These are phyloP conservation scores for Caenorhabditis uteleia DNA, from an alignment of 2,888 invertebrate species.

Conservation along the genomic window DNA sequence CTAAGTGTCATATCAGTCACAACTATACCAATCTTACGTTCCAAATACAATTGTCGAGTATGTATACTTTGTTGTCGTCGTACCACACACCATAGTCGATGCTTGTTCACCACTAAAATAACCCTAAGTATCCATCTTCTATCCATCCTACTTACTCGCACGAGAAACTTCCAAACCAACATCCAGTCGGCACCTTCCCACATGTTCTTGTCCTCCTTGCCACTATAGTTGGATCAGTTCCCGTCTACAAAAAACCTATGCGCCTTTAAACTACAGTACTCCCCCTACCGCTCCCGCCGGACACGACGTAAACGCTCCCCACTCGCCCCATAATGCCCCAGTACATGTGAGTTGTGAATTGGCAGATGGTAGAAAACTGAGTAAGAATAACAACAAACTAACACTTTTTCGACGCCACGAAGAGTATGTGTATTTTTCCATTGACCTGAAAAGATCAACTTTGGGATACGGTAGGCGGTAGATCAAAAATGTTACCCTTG, in stretches of 20 bases:
- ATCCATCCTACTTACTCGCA: conserved; percentile 12
- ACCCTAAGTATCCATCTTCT: neutral
- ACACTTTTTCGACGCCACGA: too few species aligned
- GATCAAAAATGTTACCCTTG: too few species aligned
- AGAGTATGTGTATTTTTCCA: too few species aligned
- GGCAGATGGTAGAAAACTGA: conserved; percentile 1
- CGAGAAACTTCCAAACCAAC: neutral
- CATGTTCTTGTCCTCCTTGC: conserved; percentile 15
- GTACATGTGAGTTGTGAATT: conserved; percentile 8
- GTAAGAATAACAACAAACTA: conserved; percentile 4
- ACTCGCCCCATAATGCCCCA: conserved; percentile 15
- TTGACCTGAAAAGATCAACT: too few species aligned
- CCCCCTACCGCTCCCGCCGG: conserved; percentile 4
- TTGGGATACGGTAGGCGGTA: too few species aligned
- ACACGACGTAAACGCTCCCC: conserved; percentile 29
- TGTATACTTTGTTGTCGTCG: conserved; percentile 24
- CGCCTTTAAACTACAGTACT: neutral
- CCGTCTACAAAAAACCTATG: conserved; percentile 2
- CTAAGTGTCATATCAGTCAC: neutral
- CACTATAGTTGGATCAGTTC: conserved; percentile 26
- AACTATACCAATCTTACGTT: conserved; percentile 19
- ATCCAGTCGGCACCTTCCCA: conserved; percentile 1
- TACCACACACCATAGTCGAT: conserved; percentile 25
- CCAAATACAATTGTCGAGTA: conserved; percentile 35
- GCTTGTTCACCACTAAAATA: conserved; percentile 20